These are phyloP conservation scores for Microdon myrmicae DNA, from an alignment of 2,888 invertebrate genomes.

Conservation along the genomic window DNA sequence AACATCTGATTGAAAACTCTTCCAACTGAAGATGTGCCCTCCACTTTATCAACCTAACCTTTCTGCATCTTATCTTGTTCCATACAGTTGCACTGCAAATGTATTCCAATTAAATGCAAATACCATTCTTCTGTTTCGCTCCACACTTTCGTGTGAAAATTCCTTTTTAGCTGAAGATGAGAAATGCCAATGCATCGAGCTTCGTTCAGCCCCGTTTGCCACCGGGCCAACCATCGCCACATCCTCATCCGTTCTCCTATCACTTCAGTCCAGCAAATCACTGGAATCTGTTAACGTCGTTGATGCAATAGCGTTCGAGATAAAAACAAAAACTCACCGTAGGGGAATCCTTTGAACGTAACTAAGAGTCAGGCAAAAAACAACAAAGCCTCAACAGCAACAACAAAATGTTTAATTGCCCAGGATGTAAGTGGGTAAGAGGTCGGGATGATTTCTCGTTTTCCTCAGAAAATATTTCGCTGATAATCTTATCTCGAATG, in stretches of 20 bases:
- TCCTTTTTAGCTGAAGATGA: constrained; percentile 42
- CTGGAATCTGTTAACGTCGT: constrained; percentile 50
- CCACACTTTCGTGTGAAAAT: constrained; percentile 52
- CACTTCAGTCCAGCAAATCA: constrained; percentile 39
- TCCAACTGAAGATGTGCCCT: constrained; percentile 34
- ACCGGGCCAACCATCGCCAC: neutral
- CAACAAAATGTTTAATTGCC: constrained; percentile 48
- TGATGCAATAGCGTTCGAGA: constrained; percentile 48
- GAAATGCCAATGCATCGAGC: constrained; percentile 38
- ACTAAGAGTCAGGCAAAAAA: too few species aligned
- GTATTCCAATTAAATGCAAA: constrained; percentile 52
- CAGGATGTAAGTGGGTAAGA: constrained; percentile 45
- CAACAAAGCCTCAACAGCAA: too few species aligned
- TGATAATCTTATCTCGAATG: constrained; percentile 55
- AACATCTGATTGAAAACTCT: constrained; percentile 28
- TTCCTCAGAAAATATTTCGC: constrained; percentile 54
- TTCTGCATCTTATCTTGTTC: constrained; percentile 46
- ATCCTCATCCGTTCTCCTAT: neutral
- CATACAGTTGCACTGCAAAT: constrained; percentile 49
- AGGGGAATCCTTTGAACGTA: constrained; percentile 44
- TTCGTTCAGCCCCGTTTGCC: too few species aligned
- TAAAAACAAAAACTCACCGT: constrained; percentile 34
- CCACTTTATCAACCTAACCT: constrained; percentile 39
- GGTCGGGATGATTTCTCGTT: constrained; percentile 52
- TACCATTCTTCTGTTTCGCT: constrained; percentile 39